Percentiles rank a stretch among this genome's conserved stretches.
Conservation (phyloP, 2,113 vertebrate genomes). For the Ascaphus truei region DNA sequence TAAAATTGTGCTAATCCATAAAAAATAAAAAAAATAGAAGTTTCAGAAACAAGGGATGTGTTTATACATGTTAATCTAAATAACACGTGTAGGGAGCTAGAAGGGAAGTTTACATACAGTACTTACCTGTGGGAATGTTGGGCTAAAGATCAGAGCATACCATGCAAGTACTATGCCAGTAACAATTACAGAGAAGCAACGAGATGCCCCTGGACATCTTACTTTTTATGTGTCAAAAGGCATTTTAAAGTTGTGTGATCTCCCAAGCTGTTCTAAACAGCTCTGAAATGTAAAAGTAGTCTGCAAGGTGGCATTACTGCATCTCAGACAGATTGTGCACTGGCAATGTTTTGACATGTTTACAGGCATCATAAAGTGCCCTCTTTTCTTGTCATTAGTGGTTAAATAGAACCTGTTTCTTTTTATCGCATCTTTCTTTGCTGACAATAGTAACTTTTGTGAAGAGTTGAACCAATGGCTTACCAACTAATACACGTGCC, state of each 20-base stretch:
- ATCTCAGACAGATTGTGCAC: constrained; percentile 24
- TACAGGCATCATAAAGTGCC: not conserved
- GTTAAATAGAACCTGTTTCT: too few relatives aligned
- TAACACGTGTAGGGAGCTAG: not conserved
- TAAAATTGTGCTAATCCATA: not conserved
- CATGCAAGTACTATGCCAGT: not conserved
- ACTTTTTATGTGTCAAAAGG: constrained; percentile 32
- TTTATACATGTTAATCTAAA: not conserved
- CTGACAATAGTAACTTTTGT: too few relatives aligned
- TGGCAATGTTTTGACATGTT: constrained; percentile 32
- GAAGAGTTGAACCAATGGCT: too few relatives aligned
- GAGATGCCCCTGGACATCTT: not conserved
- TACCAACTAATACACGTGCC: too few relatives aligned
- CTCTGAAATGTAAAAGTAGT: not conserved
- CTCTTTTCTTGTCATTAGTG: constrained; percentile 13
- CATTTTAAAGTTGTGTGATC: not conserved
- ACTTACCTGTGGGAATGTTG: constrained; percentile 17
- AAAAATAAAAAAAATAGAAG: not conserved
- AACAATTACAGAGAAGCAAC: not conserved
- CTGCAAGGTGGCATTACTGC: not conserved
- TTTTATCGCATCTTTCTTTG: too few relatives aligned
- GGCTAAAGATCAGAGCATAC: constrained; percentile 9
- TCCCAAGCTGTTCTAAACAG: not conserved
- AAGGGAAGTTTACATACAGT: not conserved
- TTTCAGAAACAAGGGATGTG: not conserved